Percentiles rank a stretch among this genome's conserved stretches.
These are phyloP conservation scores for Buceros bicornis DNA, from an alignment of 2,797 vertebrate genomes.

Conservation along the genomic window DNA sequence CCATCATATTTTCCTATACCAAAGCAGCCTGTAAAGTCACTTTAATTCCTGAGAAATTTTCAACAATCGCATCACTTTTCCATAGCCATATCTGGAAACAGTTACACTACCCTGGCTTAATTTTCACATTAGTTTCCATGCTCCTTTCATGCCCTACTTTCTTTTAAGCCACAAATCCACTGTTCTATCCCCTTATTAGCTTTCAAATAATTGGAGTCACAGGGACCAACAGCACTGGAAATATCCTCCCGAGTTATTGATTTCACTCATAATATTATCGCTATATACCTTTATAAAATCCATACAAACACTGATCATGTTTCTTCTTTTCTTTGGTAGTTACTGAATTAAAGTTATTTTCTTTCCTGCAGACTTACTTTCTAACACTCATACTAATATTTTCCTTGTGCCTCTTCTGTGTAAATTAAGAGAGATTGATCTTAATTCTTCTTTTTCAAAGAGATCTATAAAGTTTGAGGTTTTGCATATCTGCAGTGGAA, in stretches of 20 bases:
- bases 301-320: neutral
- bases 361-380: constrained; percentile 13
- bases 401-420: neutral
- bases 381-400: neutral
- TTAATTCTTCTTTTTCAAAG: neutral
- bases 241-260: neutral
- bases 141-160: neutral
- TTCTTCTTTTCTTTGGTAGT: neutral
- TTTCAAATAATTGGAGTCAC: neutral
- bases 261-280: neutral
- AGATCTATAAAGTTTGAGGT: neutral
- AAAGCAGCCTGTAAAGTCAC: constrained; percentile 24
- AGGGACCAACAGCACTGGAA: constrained; percentile 17
- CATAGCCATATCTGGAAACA: neutral
- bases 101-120: neutral
- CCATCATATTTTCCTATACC: neutral
- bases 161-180: neutral
- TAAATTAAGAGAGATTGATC: neutral
- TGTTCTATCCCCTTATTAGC: constrained; percentile 8
- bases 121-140: neutral
- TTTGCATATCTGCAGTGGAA: neutral
- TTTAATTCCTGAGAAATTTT: constrained; percentile 29
- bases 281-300: constrained; percentile 9
- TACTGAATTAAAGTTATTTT: neutral
- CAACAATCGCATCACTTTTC: constrained; percentile 14